A percentile compares a stretch with the other conserved stretches of the same genome.
Evolutionary conservation across 1,140 invertebrate species (phyloP).

Genomic region (Pseudomyrmex cubaensis): DNA sequence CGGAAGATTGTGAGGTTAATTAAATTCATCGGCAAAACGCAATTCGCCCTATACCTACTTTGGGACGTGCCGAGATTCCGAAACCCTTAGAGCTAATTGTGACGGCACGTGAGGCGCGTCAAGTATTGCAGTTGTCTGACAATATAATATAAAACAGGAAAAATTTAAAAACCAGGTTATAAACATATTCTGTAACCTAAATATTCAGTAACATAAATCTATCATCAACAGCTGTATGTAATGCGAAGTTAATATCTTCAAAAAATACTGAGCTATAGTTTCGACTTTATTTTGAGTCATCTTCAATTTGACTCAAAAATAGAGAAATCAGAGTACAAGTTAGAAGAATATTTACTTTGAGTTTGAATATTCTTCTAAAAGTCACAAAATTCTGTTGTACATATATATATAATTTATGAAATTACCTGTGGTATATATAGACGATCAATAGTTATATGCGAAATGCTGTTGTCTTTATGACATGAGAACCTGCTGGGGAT

Average conservation of each 20-base stretch:
- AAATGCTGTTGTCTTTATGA: constrained; percentile 22
- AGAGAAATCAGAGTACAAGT: too few relatives aligned
- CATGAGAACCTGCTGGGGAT: background rate
- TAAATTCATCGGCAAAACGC: constrained; percentile 5
- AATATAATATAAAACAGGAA: background rate
- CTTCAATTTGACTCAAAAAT: too few relatives aligned
- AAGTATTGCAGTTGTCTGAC: too few relatives aligned
- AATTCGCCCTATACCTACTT: background rate
- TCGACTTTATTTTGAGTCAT: too few relatives aligned
- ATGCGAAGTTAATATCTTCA: too few relatives aligned
- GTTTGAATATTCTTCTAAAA: background rate
- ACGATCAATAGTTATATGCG: constrained; percentile 27
- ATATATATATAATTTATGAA: background rate
- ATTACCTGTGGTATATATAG: background rate
- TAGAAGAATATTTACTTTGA: too few relatives aligned
- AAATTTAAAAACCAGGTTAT: too few relatives aligned
- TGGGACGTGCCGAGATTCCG: constrained; percentile 4
- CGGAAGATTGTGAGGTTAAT: constrained; percentile 28
- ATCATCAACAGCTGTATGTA: too few relatives aligned
- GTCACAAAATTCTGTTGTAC: background rate
- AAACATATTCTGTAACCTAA: background rate
- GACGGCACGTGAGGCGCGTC: background rate
- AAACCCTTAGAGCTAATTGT: background rate
- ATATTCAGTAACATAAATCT: background rate
- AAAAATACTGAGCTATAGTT: too few relatives aligned